Evolutionary conservation across 2,113 vertebrate species (phyloP).

Genomic region (Siniperca knerii): DNA sequence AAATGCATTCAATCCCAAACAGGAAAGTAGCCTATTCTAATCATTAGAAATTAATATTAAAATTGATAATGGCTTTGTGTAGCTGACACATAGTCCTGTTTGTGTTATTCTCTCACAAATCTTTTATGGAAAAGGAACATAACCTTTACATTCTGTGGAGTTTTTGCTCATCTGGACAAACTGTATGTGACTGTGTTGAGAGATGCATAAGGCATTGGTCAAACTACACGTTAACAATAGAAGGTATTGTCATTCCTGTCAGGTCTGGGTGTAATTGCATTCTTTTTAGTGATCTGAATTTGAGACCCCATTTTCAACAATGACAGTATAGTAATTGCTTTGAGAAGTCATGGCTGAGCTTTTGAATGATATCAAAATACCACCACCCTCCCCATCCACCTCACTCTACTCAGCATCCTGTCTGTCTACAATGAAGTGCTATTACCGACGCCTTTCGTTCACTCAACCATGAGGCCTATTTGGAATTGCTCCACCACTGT

Average conservation of each 20-base stretch:
- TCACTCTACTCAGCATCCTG: constrained; percentile 62
- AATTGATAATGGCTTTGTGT: constrained; percentile 15
- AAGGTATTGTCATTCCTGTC: constrained; percentile 74
- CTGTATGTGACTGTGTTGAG: constrained; percentile 14
- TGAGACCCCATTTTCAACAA: constrained; percentile 80
- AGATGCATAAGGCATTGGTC: constrained; percentile 42
- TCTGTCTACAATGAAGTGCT: constrained; percentile 68
- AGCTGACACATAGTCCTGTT: background rate
- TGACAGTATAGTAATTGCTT: constrained; percentile 81
- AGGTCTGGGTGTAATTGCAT: constrained; percentile 76
- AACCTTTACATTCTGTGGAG: background rate
- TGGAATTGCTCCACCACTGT: constrained; percentile 68
- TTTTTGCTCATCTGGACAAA: constrained; percentile 31
- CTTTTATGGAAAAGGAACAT: background rate
- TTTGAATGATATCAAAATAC: constrained; percentile 76
- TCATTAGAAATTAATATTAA: constrained; percentile 15
- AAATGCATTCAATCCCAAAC: background rate
- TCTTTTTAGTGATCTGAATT: constrained; percentile 77
- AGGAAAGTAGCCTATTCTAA: background rate
- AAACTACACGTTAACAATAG: constrained; percentile 71
- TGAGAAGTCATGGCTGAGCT: constrained; percentile 75
- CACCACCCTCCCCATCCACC: constrained; percentile 41
- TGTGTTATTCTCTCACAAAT: background rate
- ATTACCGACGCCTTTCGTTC: constrained; percentile 67
- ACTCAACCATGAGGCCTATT: constrained; percentile 71